Base-by-base conservation (phyloP, 2,888 invertebrate genomes). In the Drosophila atripex region DNA sequence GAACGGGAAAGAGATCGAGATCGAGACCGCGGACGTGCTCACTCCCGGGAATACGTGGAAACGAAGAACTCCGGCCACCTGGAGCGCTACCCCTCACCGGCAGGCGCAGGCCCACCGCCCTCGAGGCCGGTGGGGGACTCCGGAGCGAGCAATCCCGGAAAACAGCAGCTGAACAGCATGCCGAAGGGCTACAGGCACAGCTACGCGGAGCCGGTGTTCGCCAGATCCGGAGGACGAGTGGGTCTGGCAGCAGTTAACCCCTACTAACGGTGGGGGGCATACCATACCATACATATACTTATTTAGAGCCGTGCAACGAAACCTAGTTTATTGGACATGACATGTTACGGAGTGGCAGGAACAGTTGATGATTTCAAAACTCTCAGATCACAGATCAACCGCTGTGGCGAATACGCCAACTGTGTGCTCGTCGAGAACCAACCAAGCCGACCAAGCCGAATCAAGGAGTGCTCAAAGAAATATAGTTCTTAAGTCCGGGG, bases 171-270 rank as follows among this genome's bases (percentile, higher is more conserved):
- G 14, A 78, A 90, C 32, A 90, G 88, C 78, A 80, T 91, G 76
- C 86, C 89, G 35, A 92, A 92, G 76, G 92, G 92, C 41, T 91
- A 91, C 75, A 89, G 92, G 6, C 92, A 92, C 65, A 92, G 92
- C 73, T 92, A 92, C 71, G 92, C 91, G 32, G 92, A 92, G 71
- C 90, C 91, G 25, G 91, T 90, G 8, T 90, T 90, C 47, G 88
- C 90, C 8, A 79, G 90, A 45, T 80, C 90, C 55, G 90, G 91
- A 18, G 91, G 92, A 21, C 88, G 92, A 2, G 92, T 92, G 6
- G 92, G 92, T 16, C 79, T 92, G 23, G 92, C 92, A 7, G 92
- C 92, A 45, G 91, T 92, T 21, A 91, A 92, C 88, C 91, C 91
- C 35, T 91, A 90, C 64, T 91, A 78, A 78, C 39, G 12, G 5